Base-by-base conservation (phyloP, 2,113 vertebrate genomes). In the Psettodes erumei region DNA sequence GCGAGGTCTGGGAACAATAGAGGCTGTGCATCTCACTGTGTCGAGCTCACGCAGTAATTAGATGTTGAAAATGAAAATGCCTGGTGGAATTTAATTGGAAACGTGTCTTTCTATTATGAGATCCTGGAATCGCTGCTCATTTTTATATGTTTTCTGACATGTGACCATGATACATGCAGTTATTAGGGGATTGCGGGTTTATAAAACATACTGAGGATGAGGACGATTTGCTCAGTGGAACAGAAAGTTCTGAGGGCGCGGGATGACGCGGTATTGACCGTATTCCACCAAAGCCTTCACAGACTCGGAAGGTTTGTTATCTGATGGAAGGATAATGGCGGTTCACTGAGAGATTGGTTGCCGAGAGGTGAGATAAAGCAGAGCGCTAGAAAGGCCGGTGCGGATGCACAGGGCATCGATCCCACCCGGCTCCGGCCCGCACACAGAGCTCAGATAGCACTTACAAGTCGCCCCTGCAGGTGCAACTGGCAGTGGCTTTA, bases 11-110 rank as follows among this genome's bases (percentile, higher is more conserved):
- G 87, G 78, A 84, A 54, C 18, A 37, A 72, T 11, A 62, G 59
- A 59, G 80, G 76, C 74, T 1, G 60, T 71, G 73, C 61, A 78
- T 89, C 76, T 77, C 71, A 87, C 85, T 77, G 1, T 59, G 71
- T 65, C 86, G 64, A 45, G 69, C 73, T 60, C 38, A 65, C 64
- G 16, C 47, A 75, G 33, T 88, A 82, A 88, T 91, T 80, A 86
- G n/a, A 77, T 48, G 51, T 70, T 61, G 60, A 55, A 86, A 88
- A 88, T 89, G 38, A 86, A 88, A 87, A 85, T 64, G 64, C 23
- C 54, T 63, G 50, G 32, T 82, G 43, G 30, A 38, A 85, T 89
- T 85, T 47, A 45, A 80, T 89, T 84, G 42, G 56, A 83, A 79
- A 27, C 45, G 25, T 55, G 5, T 35, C 33, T 43, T 66, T 67